These are phyloP conservation scores for Psittacula derbiana DNA, from an alignment of 2,797 vertebrate species.

Conservation along the genomic window DNA sequence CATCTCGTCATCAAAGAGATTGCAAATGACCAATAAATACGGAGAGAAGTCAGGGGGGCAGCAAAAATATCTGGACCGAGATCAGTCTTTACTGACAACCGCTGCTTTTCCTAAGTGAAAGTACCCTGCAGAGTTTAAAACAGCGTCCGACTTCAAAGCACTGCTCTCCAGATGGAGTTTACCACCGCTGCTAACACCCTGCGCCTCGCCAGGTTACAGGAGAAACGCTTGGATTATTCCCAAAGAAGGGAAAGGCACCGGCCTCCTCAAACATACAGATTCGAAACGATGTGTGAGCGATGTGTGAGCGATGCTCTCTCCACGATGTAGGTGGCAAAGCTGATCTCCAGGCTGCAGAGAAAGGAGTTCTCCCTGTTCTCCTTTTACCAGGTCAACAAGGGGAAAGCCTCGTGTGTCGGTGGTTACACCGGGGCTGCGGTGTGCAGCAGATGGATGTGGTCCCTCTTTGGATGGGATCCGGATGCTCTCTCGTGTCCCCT, in stretches of 20 bases:
- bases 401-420: not conserved
- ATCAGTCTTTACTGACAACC: conserved; percentile 43
- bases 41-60: not conserved
- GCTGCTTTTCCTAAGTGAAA: conserved; percentile 3
- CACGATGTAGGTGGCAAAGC: rapidly evolving
- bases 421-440: not conserved
- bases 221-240: not conserved
- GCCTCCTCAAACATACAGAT: not conserved
- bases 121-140: conserved; percentile 30
- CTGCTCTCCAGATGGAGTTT: conserved; percentile 45
- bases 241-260: not conserved
- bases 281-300: rapidly evolving
- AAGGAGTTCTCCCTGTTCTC: not conserved
- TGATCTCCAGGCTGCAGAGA: not conserved
- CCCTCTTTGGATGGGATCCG: rapidly evolving
- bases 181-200: not conserved
- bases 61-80: conserved; percentile 26
- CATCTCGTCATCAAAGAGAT: conserved; percentile 6
- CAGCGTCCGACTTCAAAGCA: not conserved
- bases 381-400: not conserved
- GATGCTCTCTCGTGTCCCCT: rapidly evolving
- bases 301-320: rapidly evolving
- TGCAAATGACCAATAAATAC: not conserved
- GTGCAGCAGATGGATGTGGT: not conserved
- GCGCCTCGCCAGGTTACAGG: not conserved